Base-by-base conservation (phyloP, 1,140 invertebrate species). In the Bombus pyrosoma region DNA sequence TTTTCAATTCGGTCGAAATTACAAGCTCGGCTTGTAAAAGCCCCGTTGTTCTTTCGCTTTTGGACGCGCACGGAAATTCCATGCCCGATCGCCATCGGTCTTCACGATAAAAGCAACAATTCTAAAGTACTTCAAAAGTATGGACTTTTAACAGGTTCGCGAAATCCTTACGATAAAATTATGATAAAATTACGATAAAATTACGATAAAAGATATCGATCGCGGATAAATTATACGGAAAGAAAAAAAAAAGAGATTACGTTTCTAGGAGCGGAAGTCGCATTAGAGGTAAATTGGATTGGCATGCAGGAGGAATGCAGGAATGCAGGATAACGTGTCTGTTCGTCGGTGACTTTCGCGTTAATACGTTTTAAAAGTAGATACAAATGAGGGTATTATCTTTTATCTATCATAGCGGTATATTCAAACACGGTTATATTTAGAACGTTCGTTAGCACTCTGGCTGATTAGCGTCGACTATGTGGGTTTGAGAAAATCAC, bases 301-400 rank as follows among this genome's bases (percentile, higher is more conserved):
- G 53, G 13, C 72, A 53, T 8, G 47, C 18, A 53, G 18, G 2
- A 74, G 78, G 76, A 89, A 88, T 86, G 75, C 79, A 83, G 34
- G 57, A 74, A 88, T 88, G 75, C 83, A 83, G 34, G 57, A 74
- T 68, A 78, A 41, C 47, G 28, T 41, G 47, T 34, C 57, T 22
- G 62, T 74, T 79, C 15, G 57, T 43, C 39, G 66, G 74, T 34
- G 43, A 81, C 68, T 89, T 80, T 84, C 78, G 72, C 77, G 37
- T 82, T 72, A 89, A 85, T 87, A 81, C 66, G 39, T 74, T 87
- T 74, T 15, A 25, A 39, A 85, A 37, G 43, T 57, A 86, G 81
- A 72, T 72, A 83, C 76, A 89, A 93, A 94, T 94, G 93, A 91
- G 93, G 93, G 93, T 92, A 88, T 83, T 94, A 93, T 93, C 91